Conservation (phyloP, 2,113 vertebrate species). For the Carassius gibelio region DNA sequence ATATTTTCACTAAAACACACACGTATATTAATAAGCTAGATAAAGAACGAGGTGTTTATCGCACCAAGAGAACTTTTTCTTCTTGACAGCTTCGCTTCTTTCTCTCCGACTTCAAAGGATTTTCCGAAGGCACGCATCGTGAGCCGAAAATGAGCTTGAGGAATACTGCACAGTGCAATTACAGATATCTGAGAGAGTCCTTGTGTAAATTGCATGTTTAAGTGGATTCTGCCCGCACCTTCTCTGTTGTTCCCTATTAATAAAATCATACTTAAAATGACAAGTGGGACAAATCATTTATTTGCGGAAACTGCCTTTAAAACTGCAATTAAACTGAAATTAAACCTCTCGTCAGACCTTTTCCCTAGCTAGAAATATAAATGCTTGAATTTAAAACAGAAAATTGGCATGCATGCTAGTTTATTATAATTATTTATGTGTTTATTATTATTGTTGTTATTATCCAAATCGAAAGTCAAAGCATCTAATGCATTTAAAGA, state of each 20-base stretch:
- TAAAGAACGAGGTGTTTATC: conserved; percentile 74
- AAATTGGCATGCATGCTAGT: neutral
- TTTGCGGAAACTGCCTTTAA: neutral
- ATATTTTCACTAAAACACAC: conserved; percentile 56
- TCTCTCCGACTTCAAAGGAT: conserved; percentile 77
- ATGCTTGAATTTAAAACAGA: neutral
- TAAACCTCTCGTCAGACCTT: neutral
- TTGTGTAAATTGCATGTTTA: conserved; percentile 74
- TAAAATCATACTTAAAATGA: conserved; percentile 9
- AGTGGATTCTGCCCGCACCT: conserved; percentile 73
- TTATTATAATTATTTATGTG: neutral
- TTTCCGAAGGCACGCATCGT: conserved; percentile 72
- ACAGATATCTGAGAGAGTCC: conserved; percentile 75
- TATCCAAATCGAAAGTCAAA: conserved; percentile 82
- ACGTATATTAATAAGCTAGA: conserved; percentile 67
- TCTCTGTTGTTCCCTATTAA: conserved; percentile 59
- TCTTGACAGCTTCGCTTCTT: conserved; percentile 49
- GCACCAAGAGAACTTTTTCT: conserved; percentile 70
- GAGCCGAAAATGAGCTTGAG: conserved; percentile 66
- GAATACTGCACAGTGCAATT: conserved; percentile 74
- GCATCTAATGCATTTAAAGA: conserved; percentile 78
- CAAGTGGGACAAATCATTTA: neutral
- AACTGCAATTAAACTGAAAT: neutral
- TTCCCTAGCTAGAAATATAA: neutral
- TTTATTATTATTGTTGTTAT: conserved; percentile 63